Evolutionary conservation across 2,888 invertebrate species (phyloP).

Genomic region (Cetonia aurata): DNA sequence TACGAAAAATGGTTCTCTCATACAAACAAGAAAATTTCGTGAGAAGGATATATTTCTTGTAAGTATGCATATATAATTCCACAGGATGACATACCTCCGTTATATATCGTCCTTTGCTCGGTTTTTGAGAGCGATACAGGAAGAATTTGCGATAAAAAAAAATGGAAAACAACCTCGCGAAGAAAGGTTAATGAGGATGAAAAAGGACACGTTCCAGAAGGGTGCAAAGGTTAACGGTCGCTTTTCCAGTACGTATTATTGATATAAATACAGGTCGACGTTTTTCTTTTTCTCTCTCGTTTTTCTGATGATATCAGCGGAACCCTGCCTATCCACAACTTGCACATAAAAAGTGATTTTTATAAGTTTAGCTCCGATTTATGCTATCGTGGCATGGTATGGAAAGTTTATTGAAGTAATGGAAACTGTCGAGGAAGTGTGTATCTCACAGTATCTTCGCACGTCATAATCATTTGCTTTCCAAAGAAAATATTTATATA

Average conservation of each 20-base stretch:
- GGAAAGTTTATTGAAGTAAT: slow-evolving; percentile 25
- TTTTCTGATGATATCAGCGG: slow-evolving; percentile 24
- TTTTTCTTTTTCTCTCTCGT: slow-evolving; percentile 12
- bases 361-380: slow-evolving; percentile 32
- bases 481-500: background rate
- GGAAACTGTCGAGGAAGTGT: slow-evolving; percentile 22
- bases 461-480: slow-evolving; percentile 3
- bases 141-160: slow-evolving; percentile 33
- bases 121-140: background rate
- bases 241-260: slow-evolving; percentile 20
- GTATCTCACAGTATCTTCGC: slow-evolving; percentile 20
- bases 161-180: slow-evolving; percentile 10
- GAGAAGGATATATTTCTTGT: too few species aligned
- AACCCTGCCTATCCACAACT: slow-evolving; percentile 23
- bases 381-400: slow-evolving; percentile 22
- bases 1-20: too few species aligned
- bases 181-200: slow-evolving; percentile 38
- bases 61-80: too few species aligned
- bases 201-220: slow-evolving; percentile 37
- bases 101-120: too few species aligned
- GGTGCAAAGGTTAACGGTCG: slow-evolving; percentile 36
- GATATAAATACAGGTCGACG: slow-evolving; percentile 21
- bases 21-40: too few species aligned
- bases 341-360: slow-evolving; percentile 36
- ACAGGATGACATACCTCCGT: too few species aligned